phyloP scores from a whole-genome alignment of 2,113 vertebrate species.

The Sorex fumeus region DNA sequence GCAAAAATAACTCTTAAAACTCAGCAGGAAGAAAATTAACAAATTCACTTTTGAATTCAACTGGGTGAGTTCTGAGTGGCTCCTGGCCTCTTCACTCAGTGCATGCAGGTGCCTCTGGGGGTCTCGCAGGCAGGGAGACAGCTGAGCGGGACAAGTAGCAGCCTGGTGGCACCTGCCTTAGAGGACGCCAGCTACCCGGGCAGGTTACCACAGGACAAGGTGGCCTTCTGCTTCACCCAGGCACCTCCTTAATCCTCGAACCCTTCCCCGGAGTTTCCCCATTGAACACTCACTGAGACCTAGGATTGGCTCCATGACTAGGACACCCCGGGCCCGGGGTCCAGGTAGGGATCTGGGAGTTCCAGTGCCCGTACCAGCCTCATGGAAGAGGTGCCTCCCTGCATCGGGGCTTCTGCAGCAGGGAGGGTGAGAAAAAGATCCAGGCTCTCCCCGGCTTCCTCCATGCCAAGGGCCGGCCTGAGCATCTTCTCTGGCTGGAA shows the following conservation, averaged over 20 bases:
- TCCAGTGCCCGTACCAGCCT: conserved; percentile 93
- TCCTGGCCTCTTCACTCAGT: too few relatives aligned
- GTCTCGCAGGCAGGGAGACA: neutral
- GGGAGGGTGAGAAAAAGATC: conserved; percentile 87
- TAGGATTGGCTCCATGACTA: conserved; percentile 93
- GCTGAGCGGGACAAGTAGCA: conserved; percentile 52
- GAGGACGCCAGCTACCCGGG: conserved; percentile 73
- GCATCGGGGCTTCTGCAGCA: conserved; percentile 86
- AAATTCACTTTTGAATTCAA: too few relatives aligned
- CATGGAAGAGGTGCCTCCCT: conserved; percentile 92
- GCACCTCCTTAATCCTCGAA: conserved; percentile 93
- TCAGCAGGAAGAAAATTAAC: neutral
- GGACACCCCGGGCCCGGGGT: conserved; percentile 59
- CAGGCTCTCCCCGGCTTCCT: conserved; percentile 92
- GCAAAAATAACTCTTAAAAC: neutral
- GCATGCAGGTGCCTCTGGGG: too few relatives aligned
- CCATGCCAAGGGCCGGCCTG: conserved; percentile 89
- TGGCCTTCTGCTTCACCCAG: conserved; percentile 95
- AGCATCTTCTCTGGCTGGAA: conserved; percentile 97
- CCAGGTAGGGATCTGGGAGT: conserved; percentile 97
- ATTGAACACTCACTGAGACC: conserved; percentile 94
- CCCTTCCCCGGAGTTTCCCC: conserved; percentile 90
- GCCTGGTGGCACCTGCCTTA: conserved; percentile 51
- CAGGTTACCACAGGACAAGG: conserved; percentile 91
- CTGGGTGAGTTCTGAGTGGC: too few relatives aligned